Base-by-base conservation (phyloP, 2,113 vertebrate genomes). In the Tauraco erythrolophus region DNA sequence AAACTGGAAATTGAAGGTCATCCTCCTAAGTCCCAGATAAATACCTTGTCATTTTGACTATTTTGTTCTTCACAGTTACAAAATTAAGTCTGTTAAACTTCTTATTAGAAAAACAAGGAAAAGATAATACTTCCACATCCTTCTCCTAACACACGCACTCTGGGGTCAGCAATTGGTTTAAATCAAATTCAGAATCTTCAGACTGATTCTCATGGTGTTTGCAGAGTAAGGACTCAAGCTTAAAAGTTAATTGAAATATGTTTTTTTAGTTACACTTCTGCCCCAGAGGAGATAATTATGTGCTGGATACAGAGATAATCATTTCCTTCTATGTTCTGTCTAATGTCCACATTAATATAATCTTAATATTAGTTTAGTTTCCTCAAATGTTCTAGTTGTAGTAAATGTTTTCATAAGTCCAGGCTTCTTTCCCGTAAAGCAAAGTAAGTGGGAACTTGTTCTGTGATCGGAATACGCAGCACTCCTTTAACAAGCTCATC, bases 401-500 rank as follows among this genome's bases (percentile, higher is more conserved):
- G 53, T 28, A 84, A 92, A 75, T 76, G 65, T 87, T 91, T 65
- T 79, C 45, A 2, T 19, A 54, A 66, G 31, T 7, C 69, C 53
- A 54, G 57, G 41, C 35, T 95, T 82, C 61, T 68, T 60, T 43
- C 27, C 64, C 74, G 53, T 51, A 64, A 48, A 77, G 60, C 19
- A 69, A 69, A 94, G 53, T 2, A 45, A 84, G 80, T 45, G 45
- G 61, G 88, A 84, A 18, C 64, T 71, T 0, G 0, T 2, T 74
- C 68, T 89, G 72, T 43, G 79, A 88, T 54, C 65, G 46, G 77
- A 92, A 78, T 35, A 76, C 0, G 0, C 80, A 94, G 91, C 65
- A 15, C 77, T 58, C 48, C 88, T 72, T 91, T 79, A 92, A 91
- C 62, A 72, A 89, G 70, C 89, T 65, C 89, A 53, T 94, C 83